A percentile compares a stretch with the other conserved stretches of the same genome.
phyloP scores from a whole-genome alignment of 2,113 vertebrate genomes.

The Rhizomys pruinosus region DNA sequence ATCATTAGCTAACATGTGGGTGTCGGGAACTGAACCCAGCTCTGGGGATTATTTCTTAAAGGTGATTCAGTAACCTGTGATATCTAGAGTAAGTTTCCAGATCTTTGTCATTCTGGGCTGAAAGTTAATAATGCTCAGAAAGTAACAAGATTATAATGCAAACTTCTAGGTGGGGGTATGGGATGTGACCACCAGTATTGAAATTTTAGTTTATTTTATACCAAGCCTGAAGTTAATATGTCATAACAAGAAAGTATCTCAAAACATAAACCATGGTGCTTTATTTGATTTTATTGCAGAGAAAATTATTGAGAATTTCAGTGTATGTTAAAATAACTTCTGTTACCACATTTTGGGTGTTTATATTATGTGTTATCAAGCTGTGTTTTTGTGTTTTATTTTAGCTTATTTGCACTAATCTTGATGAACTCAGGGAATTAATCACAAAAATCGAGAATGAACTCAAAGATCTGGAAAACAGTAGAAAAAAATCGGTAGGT shows the following conservation, averaged over 20 bases:
- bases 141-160: slow-evolving; percentile 60
- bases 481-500: slow-evolving; percentile 97
- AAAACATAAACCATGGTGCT: slow-evolving; percentile 47
- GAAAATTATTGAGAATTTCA: slow-evolving; percentile 69
- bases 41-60: slow-evolving; percentile 46
- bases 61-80: slow-evolving; percentile 50
- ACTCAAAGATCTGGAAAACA: slow-evolving; percentile 95
- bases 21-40: too few species aligned
- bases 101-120: slow-evolving; percentile 76
- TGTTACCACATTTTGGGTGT: slow-evolving; percentile 82
- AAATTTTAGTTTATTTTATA: slow-evolving; percentile 69
- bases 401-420: slow-evolving; percentile 97
- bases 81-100: slow-evolving; percentile 73
- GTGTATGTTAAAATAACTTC: slow-evolving; percentile 78
- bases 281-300: slow-evolving; percentile 71
- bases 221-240: slow-evolving; percentile 69
- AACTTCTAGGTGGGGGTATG: background rate
- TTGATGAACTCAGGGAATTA: slow-evolving; percentile 96
- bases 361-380: slow-evolving; percentile 85
- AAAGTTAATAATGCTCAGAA: slow-evolving; percentile 66
- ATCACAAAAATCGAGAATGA: slow-evolving; percentile 98
- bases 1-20: too few species aligned
- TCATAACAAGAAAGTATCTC: slow-evolving; percentile 60
- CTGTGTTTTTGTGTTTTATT: slow-evolving; percentile 86
- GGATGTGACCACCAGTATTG: slow-evolving; percentile 52